Conservation (phyloP, 2,113 vertebrate genomes). For the Mobula birostris region DNA sequence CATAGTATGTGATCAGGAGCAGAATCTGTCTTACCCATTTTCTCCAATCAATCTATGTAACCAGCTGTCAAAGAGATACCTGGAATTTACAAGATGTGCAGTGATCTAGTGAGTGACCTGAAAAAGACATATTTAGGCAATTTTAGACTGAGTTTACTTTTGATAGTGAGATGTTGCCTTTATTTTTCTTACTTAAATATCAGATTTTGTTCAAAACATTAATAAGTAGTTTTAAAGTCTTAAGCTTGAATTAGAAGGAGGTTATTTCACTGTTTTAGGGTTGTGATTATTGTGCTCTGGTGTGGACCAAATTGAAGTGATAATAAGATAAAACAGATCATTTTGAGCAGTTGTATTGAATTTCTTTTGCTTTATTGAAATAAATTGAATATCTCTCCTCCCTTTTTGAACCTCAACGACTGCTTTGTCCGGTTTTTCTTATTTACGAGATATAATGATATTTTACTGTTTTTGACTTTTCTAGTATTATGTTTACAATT, state of each 20-base stretch:
- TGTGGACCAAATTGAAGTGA: not conserved
- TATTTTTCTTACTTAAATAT: not conserved
- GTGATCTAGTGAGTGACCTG: not conserved
- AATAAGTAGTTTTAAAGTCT: not conserved
- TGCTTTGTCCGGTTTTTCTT: not conserved
- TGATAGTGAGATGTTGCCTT: not conserved
- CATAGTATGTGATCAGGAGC: not conserved
- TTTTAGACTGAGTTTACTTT: not conserved
- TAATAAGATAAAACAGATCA: not conserved
- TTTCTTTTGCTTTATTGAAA: not conserved
- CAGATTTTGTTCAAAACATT: not conserved
- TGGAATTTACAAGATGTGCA: not conserved
- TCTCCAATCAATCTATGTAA: no score
- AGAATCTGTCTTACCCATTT: not conserved
- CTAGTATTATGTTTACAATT: no score
- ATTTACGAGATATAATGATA: not conserved
- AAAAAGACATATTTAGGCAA: no score
- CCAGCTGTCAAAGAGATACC: not conserved
- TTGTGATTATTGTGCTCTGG: not conserved
- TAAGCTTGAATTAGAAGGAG: not conserved
- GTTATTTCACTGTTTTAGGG: not conserved
- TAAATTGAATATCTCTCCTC: not conserved
- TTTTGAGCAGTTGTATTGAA: not conserved
- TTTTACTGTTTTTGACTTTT: no score
- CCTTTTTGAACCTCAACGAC: not conserved